phyloP scores from a whole-genome alignment of 2,888 invertebrate genomes.

The Cartodere bifasciata region DNA sequence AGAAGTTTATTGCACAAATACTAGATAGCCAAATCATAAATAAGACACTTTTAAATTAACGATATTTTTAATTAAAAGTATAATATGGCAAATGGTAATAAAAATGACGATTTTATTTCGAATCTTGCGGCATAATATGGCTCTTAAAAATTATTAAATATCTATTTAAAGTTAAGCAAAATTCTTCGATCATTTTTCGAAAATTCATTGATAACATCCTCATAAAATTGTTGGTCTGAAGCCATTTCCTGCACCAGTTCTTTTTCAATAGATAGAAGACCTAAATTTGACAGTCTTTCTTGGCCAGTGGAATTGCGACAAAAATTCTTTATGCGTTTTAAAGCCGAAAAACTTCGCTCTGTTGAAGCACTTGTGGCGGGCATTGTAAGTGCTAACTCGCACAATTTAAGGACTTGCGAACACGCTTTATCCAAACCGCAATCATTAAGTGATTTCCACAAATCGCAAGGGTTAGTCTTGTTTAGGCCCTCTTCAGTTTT shows the following conservation, averaged over 20 bases:
- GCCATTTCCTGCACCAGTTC: constrained; percentile 4
- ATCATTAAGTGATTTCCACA: constrained; percentile 14
- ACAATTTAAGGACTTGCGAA: constrained; percentile 18
- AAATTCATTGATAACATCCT: too few species aligned
- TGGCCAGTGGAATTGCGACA: constrained; percentile 18
- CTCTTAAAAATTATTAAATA: too few species aligned
- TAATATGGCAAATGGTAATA: too few species aligned
- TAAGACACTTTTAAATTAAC: too few species aligned
- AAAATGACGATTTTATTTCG: too few species aligned
- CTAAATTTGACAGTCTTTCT: constrained; percentile 18
- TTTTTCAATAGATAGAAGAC: constrained; percentile 13
- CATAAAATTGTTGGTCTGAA: too few species aligned
- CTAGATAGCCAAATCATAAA: too few species aligned
- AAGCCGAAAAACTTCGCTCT: constrained; percentile 18
- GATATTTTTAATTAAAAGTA: too few species aligned
- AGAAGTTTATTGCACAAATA: too few species aligned
- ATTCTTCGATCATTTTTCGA: too few species aligned
- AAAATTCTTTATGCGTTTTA: constrained; percentile 21
- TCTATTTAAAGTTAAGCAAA: too few species aligned
- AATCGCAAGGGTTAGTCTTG: constrained; percentile 14
- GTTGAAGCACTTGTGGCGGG: constrained; percentile 21
- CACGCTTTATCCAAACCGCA: constrained; percentile 17
- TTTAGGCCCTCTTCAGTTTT: constrained; percentile 16
- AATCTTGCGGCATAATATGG: too few species aligned
- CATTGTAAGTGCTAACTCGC: constrained; percentile 19